Evolutionary conservation across 1,140 invertebrate species (phyloP).

Genomic region (Drosophila arizonae): DNA sequence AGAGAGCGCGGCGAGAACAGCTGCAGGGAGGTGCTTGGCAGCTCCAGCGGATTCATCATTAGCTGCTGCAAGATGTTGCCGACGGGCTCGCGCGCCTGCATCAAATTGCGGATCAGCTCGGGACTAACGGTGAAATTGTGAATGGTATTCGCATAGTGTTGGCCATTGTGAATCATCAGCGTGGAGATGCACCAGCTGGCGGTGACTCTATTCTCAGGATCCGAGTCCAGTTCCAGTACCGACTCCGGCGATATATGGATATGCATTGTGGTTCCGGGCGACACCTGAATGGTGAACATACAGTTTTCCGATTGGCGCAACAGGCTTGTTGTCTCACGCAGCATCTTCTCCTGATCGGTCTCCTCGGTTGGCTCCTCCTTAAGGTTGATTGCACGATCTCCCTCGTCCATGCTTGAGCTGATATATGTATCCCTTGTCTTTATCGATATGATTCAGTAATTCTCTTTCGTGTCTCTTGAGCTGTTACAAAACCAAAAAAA

Average conservation of each 20-base stretch:
- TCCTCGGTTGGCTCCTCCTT: background rate
- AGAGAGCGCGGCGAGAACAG: background rate
- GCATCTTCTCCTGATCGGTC: slow-evolving; percentile 9
- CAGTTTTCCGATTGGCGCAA: background rate
- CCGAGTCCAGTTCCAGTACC: too few relatives aligned
- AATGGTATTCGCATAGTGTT: slow-evolving; percentile 4
- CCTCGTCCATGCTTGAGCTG: background rate
- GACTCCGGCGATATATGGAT: slow-evolving; percentile 3
- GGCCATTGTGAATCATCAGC: slow-evolving; percentile 16
- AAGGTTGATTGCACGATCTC: background rate
- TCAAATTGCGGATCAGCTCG: background rate
- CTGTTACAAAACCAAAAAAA: background rate
- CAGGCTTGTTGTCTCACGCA: background rate
- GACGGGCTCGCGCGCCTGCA: too few relatives aligned
- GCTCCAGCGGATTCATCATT: background rate
- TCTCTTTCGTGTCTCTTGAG: background rate
- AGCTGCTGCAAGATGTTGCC: background rate
- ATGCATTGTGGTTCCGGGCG: slow-evolving; percentile 6
- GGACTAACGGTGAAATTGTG: slow-evolving; percentile 1
- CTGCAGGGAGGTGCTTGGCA: background rate
- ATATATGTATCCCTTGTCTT: too few relatives aligned
- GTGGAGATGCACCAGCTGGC: slow-evolving; percentile 18
- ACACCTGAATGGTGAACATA: background rate
- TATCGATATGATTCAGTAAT: background rate
- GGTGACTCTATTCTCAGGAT: background rate